Percentiles rank a stretch among this genome's conserved stretches.
Conservation (phyloP, 2,888 invertebrate genomes). For the Ichneumoninae sp. region DNA sequence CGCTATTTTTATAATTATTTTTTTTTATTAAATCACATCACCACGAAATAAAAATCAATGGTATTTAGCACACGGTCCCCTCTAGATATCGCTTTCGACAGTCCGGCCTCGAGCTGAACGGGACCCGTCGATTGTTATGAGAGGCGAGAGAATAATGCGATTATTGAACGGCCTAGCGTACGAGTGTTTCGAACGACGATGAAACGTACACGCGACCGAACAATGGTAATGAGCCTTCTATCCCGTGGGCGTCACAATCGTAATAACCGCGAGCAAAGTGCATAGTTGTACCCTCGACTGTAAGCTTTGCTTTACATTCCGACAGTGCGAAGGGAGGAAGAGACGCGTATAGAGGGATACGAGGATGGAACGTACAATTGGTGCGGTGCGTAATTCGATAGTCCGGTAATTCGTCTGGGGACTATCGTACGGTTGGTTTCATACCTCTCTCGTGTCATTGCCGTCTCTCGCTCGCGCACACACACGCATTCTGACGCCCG, state of each 20-base stretch:
- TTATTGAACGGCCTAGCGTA: not conserved
- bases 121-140: not conserved
- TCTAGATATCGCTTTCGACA: not conserved
- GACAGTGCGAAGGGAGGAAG: conserved; percentile 43
- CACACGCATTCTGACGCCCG: not conserved
- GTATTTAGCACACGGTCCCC: not conserved
- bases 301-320: conserved; percentile 56
- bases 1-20: too few species aligned
- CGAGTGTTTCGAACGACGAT: not conserved
- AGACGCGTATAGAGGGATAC: conserved; percentile 19
- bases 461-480: not conserved
- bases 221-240: conserved; percentile 32
- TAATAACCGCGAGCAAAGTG: conserved; percentile 46
- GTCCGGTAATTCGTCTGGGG: conserved; percentile 62
- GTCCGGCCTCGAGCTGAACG: not conserved
- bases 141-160: conserved; percentile 4
- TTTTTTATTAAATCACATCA: too few species aligned
- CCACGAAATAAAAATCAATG: not conserved
- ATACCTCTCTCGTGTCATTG: conserved; percentile 39
- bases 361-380: conserved; percentile 51
- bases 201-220: conserved; percentile 8
- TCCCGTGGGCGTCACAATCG: conserved; percentile 24
- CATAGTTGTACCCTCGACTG: conserved; percentile 23
- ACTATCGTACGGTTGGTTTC: conserved; percentile 47
- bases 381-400: conserved; percentile 61